phyloP scores from a whole-genome alignment of 2,113 vertebrate species.

The Pseudorasbora parva region DNA sequence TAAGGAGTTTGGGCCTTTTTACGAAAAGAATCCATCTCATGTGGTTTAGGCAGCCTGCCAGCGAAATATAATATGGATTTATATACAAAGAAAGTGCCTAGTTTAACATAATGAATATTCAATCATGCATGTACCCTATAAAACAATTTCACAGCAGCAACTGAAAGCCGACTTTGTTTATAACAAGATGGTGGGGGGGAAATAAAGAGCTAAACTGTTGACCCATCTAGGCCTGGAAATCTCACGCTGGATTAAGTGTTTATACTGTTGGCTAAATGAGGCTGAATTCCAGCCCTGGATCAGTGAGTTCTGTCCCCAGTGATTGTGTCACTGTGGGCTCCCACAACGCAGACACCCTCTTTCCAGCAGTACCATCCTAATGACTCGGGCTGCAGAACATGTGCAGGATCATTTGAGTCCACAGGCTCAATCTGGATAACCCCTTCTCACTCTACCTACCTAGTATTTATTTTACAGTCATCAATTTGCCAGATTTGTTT shows the following conservation, averaged over 20 bases:
- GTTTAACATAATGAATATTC: slow-evolving; percentile 91
- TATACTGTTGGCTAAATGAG: slow-evolving; percentile 78
- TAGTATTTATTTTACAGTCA: neutral
- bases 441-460: neutral
- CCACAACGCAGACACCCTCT: slow-evolving; percentile 20
- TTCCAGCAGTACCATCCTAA: neutral
- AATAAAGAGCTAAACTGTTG: slow-evolving; percentile 77
- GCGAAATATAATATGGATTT: slow-evolving; percentile 84
- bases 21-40: slow-evolving; percentile 80
- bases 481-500: neutral
- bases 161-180: slow-evolving; percentile 87
- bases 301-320: slow-evolving; percentile 68
- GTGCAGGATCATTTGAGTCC: neutral
- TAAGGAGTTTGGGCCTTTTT: slow-evolving; percentile 66
- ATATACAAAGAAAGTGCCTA: slow-evolving; percentile 84
- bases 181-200: slow-evolving; percentile 54
- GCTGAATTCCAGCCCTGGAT: slow-evolving; percentile 72
- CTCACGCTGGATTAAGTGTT: slow-evolving; percentile 79
- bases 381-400: neutral
- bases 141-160: slow-evolving; percentile 89
- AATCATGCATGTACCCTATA: slow-evolving; percentile 83
- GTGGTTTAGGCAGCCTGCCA: slow-evolving; percentile 81
- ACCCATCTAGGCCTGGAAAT: slow-evolving; percentile 77
- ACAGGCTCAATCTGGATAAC: neutral
- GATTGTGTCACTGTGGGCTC: slow-evolving; percentile 64